Evolutionary conservation across 2,888 invertebrate species (phyloP).

Genomic region (Caenorhabditis sp.): DNA sequence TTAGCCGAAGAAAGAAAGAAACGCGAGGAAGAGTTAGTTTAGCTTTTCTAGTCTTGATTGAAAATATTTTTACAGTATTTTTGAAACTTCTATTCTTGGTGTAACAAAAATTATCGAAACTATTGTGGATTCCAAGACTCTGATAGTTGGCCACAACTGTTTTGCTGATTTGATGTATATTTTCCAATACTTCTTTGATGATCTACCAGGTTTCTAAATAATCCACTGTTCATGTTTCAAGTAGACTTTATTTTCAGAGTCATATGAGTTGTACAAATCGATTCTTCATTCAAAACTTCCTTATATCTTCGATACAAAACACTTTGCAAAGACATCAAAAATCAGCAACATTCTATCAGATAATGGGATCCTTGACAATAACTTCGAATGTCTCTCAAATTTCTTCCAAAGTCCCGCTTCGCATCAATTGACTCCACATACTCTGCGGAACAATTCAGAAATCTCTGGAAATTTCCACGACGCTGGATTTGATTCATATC

Average conservation of each 20-base stretch:
- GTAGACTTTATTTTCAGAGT: conserved; percentile 3
- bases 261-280: conserved; percentile 21
- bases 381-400: not conserved
- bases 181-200: conserved; percentile 23
- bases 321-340: conserved; percentile 9
- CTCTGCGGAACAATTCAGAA: not conserved
- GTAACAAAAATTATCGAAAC: not conserved
- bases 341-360: not conserved
- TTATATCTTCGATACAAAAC: conserved; percentile 20
- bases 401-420: not conserved
- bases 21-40: not conserved
- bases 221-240: not conserved
- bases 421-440: not conserved
- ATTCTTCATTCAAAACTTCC: conserved; percentile 16
- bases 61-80: not conserved
- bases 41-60: not conserved
- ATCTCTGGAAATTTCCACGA: conserved; percentile 17
- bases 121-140: not conserved
- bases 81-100: not conserved
- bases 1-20: not conserved
- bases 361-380: not conserved
- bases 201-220: conserved; percentile 10
- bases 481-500: conserved; percentile 27
- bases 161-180: conserved; percentile 32
- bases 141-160: conserved; percentile 32